A percentile compares a stretch with the other conserved stretches of the same genome.
These are phyloP conservation scores for Sebastes vulpes DNA, from an alignment of 2,797 vertebrate genomes.

Conservation along the genomic window DNA sequence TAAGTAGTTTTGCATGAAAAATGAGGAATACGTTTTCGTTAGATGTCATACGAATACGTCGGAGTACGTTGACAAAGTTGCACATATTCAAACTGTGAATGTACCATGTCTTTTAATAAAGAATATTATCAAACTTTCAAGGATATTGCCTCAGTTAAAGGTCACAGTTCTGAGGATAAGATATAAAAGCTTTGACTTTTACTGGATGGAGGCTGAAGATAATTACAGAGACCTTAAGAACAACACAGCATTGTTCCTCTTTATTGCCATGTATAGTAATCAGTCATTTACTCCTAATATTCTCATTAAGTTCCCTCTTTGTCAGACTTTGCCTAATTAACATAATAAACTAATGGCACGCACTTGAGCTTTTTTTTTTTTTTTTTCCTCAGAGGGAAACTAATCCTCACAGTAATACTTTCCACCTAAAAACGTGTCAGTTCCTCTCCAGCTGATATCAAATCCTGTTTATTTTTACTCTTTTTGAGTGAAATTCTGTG, in stretches of 20 bases:
- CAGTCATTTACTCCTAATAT: constrained; percentile 32
- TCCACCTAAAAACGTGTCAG: constrained; percentile 6
- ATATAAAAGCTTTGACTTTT: constrained; percentile 3
- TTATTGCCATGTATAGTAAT: constrained; percentile 12
- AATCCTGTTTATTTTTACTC: constrained; percentile 40
- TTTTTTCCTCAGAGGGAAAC: neutral
- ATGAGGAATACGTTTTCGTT: neutral
- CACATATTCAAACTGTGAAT: neutral
- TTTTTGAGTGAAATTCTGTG: constrained; percentile 41
- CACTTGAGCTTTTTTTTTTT: constrained; percentile 4
- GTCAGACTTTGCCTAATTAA: constrained; percentile 19
- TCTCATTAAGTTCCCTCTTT: constrained; percentile 25
- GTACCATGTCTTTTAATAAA: neutral
- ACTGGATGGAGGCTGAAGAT: constrained; percentile 6
- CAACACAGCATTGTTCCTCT: constrained; percentile 1
- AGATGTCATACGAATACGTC: neutral
- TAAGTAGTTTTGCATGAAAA: neutral
- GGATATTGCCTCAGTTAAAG: neutral
- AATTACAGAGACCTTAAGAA: constrained; percentile 31
- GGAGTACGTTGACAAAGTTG: neutral
- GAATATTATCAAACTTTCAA: neutral
- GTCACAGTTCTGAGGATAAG: neutral
- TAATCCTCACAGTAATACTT: constrained; percentile 16
- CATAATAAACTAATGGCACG: constrained; percentile 22
- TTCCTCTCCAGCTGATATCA: constrained; percentile 10